Conservation (phyloP, 2,888 invertebrate genomes). For the Cataglyphis livida region DNA sequence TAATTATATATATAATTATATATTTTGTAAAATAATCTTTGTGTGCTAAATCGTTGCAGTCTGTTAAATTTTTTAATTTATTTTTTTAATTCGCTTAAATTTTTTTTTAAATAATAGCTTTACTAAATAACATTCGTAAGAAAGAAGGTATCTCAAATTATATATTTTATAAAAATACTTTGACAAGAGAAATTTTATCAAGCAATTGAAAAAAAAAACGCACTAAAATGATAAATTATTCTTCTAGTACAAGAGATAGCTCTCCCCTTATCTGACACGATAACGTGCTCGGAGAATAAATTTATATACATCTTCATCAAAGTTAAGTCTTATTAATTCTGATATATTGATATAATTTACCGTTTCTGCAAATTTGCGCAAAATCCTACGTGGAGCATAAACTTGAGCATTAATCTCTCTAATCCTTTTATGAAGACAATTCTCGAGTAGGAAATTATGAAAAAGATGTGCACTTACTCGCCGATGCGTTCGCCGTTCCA, state of each 20-base stretch:
- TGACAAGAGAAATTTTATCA: too few species aligned
- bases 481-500: conserved; percentile 94
- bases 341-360: not conserved
- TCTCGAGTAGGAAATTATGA: not conserved
- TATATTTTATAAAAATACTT: too few species aligned
- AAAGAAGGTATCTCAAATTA: too few species aligned
- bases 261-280: not conserved
- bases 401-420: not conserved
- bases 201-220: too few species aligned
- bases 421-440: not conserved
- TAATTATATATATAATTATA: too few species aligned
- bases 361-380: not conserved
- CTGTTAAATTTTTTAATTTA: too few species aligned
- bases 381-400: not conserved
- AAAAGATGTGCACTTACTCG: conserved; percentile 89
- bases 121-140: too few species aligned
- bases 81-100: too few species aligned
- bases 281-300: conserved; percentile 10
- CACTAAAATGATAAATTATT: too few species aligned
- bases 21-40: too few species aligned
- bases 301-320: not conserved
- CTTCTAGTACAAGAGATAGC: not conserved
- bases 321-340: not conserved
- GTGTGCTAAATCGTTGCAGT: too few species aligned
- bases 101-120: too few species aligned